Percentiles rank a stretch among this genome's conserved stretches.
These are phyloP conservation scores for Notodonta dromedarius DNA, from an alignment of 2,888 invertebrate species.

Conservation along the genomic window DNA sequence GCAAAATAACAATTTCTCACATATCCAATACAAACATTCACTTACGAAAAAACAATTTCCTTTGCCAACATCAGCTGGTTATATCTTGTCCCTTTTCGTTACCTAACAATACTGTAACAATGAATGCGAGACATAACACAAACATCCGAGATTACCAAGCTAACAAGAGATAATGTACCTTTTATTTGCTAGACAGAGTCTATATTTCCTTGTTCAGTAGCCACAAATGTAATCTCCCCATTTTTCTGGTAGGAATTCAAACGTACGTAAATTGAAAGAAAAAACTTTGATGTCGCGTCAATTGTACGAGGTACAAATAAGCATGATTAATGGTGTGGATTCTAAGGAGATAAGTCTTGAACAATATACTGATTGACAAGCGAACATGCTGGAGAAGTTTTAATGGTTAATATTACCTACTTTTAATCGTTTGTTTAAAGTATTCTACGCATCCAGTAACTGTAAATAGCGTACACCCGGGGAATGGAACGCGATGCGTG, in stretches of 20 bases:
- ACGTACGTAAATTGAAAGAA: conserved; percentile 39
- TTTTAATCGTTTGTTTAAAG: too few relatives aligned
- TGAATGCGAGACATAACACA: conserved; percentile 34
- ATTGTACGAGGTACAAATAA: conserved; percentile 35
- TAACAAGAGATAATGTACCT: conserved; percentile 17
- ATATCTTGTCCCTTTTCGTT: conserved; percentile 36
- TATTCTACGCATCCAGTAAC: background rate
- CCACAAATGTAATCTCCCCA: conserved; percentile 32
- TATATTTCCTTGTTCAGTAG: conserved; percentile 14
- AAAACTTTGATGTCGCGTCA: conserved; percentile 42
- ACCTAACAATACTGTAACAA: conserved; percentile 37
- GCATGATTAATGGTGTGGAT: conserved; percentile 23
- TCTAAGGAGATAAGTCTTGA: background rate
- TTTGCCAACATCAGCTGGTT: conserved; percentile 13
- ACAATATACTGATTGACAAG: too few relatives aligned
- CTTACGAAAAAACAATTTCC: conserved; percentile 14
- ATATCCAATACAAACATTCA: conserved; percentile 1
- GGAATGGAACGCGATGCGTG: conserved; percentile 1
- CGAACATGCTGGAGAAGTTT: too few relatives aligned
- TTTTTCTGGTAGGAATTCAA: conserved; percentile 38
- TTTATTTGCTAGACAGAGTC: conserved; percentile 5
- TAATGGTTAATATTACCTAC: too few relatives aligned
- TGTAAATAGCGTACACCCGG: background rate
- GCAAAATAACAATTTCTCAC: conserved; percentile 8
- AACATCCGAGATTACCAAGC: conserved; percentile 30